Conservation (phyloP, 2,888 invertebrate genomes). For the Acanthosepion lycidas region DNA sequence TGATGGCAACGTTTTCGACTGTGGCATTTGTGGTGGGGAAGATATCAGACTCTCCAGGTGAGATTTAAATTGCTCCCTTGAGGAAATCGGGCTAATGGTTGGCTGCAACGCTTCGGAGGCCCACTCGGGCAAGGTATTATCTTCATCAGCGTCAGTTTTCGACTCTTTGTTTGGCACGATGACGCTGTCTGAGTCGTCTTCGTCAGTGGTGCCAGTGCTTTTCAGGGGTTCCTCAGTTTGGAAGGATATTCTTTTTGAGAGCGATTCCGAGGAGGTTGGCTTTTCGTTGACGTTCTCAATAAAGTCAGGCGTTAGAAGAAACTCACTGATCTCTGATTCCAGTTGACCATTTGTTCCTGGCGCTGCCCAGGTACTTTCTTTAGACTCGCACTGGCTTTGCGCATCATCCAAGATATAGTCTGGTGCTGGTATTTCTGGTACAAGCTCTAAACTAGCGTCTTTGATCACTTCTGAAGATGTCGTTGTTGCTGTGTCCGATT, state of each 20-base stretch:
- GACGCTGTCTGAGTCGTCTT: background rate
- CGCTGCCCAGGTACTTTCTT: background rate
- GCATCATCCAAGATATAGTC: background rate
- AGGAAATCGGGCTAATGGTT: background rate
- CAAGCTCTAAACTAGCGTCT: background rate
- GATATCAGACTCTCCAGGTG: background rate
- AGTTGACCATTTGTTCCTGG: background rate
- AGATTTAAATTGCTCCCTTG: background rate
- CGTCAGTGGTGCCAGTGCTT: background rate
- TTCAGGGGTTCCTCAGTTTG: background rate
- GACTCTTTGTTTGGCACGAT: background rate
- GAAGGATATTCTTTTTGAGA: background rate
- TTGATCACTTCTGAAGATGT: too few species aligned
- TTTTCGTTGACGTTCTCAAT: background rate
- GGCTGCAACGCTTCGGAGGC: background rate
- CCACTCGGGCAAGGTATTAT: background rate
- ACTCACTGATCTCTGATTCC: background rate
- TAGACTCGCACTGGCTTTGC: background rate
- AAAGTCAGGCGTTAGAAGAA: background rate
- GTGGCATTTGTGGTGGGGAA: background rate
- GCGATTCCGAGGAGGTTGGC: background rate
- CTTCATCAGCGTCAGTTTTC: background rate
- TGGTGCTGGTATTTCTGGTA: background rate
- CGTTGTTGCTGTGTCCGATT: too few species aligned
- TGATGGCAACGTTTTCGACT: background rate